Percentiles rank a stretch among this genome's conserved stretches.
These are phyloP conservation scores for Agrochola macilenta DNA, from an alignment of 2,888 invertebrate species.

Conservation along the genomic window DNA sequence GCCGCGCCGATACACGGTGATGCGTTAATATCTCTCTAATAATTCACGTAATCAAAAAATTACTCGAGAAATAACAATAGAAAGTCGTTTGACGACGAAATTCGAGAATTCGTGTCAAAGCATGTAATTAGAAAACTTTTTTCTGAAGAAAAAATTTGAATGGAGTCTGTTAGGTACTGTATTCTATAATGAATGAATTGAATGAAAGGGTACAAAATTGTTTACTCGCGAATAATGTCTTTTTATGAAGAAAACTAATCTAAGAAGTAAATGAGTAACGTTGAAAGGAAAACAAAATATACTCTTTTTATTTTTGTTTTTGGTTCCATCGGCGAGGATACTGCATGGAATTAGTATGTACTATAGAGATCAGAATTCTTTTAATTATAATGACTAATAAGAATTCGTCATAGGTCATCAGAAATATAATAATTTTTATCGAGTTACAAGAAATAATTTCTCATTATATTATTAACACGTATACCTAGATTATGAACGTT, in stretches of 20 bases:
- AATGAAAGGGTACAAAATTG: slow-evolving; percentile 16
- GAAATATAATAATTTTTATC: too few relatives aligned
- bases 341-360: neutral
- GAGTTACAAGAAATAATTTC: too few relatives aligned
- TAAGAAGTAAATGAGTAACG: slow-evolving; percentile 5
- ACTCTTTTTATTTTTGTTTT: neutral
- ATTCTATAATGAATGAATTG: slow-evolving; percentile 11
- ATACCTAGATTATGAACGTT: too few relatives aligned
- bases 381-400: neutral
- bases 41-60: slow-evolving; percentile 54
- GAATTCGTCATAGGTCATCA: slow-evolving; percentile 7
- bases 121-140: slow-evolving; percentile 48
- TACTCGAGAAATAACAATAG: slow-evolving; percentile 54
- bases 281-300: slow-evolving; percentile 5
- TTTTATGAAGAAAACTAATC: slow-evolving; percentile 19
- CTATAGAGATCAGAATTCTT: neutral
- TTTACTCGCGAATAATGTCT: slow-evolving; percentile 19
- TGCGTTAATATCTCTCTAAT: slow-evolving; percentile 63
- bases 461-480: too few relatives aligned
- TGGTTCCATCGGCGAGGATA: neutral
- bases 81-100: slow-evolving; percentile 43
- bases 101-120: slow-evolving; percentile 40
- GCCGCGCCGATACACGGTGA: slow-evolving; percentile 64
- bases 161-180: slow-evolving; percentile 5
- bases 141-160: neutral